phyloP scores from a whole-genome alignment of 2,113 vertebrate species.

The Cygnus buccinator region DNA sequence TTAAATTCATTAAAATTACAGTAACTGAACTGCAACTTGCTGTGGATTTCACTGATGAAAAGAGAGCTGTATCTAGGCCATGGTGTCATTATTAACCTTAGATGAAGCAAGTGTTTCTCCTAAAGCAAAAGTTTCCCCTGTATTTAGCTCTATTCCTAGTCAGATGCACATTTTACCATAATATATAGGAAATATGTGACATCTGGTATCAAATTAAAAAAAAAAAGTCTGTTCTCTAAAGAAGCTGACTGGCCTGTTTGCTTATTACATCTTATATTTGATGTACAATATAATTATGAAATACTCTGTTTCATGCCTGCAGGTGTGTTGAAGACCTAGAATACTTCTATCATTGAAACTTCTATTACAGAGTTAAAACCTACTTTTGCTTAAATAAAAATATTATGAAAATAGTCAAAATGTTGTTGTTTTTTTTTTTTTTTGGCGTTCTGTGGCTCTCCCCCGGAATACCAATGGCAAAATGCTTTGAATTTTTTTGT shows the following conservation, averaged over 20 bases:
- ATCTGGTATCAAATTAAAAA: neutral
- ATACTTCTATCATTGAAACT: neutral
- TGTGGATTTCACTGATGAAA: neutral
- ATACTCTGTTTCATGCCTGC: neutral
- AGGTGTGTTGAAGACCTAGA: neutral
- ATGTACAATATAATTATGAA: neutral
- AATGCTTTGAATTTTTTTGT: slow-evolving; percentile 25
- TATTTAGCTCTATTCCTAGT: neutral
- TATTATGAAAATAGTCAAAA: neutral
- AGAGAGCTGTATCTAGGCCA: neutral
- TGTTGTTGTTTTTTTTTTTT: neutral
- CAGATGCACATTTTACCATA: neutral
- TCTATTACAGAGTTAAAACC: neutral
- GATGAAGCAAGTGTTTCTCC: neutral
- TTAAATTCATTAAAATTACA: neutral
- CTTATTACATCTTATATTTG: neutral
- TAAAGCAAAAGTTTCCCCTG: neutral
- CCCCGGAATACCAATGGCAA: neutral
- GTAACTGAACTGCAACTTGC: neutral
- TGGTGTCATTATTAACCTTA: neutral
- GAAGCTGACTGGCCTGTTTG: accelerated
- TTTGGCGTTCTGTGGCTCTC: neutral
- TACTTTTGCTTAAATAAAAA: neutral
- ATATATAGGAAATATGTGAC: neutral
- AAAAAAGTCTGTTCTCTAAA: neutral